Percentiles rank a stretch among this genome's conserved stretches.
Conservation (phyloP, 2,113 vertebrate species). For the Calyptomena viridis region DNA sequence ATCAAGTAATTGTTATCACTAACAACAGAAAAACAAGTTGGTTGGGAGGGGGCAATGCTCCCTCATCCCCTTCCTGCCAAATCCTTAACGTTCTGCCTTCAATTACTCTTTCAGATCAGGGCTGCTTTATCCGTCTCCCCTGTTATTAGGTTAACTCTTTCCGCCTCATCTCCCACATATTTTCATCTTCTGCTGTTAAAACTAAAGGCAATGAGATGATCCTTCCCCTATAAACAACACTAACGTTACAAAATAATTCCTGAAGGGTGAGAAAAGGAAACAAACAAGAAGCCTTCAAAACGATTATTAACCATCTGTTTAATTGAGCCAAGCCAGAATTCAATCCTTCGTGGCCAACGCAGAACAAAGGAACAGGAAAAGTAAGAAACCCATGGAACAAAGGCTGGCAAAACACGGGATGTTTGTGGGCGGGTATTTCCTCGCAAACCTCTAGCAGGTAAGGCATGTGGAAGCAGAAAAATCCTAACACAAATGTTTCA, state of each 20-base stretch:
- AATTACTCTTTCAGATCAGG: not conserved
- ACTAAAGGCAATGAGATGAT: not conserved
- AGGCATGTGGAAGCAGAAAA: not conserved
- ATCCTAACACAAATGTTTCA: not conserved
- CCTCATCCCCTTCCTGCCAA: not conserved
- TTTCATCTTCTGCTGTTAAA: not conserved
- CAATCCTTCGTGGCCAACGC: not conserved
- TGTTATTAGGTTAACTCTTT: not conserved
- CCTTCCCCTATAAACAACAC: not conserved
- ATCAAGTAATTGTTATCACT: not conserved
- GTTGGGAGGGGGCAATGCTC: not conserved
- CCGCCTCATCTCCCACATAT: not conserved
- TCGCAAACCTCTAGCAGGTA: not conserved
- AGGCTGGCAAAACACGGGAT: not conserved
- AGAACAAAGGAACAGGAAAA: constrained; percentile 18
- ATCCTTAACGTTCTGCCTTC: not conserved
- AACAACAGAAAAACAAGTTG: not conserved
- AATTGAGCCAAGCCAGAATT: not conserved
- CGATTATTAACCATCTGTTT: not conserved
- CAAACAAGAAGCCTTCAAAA: not conserved
- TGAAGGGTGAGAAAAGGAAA: not conserved
- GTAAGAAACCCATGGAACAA: not conserved
- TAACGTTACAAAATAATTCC: not conserved
- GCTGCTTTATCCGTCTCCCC: not conserved
- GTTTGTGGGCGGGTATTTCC: not conserved